Conservation (phyloP, 2,797 vertebrate genomes). For the Neosilurus hyrtlii region DNA sequence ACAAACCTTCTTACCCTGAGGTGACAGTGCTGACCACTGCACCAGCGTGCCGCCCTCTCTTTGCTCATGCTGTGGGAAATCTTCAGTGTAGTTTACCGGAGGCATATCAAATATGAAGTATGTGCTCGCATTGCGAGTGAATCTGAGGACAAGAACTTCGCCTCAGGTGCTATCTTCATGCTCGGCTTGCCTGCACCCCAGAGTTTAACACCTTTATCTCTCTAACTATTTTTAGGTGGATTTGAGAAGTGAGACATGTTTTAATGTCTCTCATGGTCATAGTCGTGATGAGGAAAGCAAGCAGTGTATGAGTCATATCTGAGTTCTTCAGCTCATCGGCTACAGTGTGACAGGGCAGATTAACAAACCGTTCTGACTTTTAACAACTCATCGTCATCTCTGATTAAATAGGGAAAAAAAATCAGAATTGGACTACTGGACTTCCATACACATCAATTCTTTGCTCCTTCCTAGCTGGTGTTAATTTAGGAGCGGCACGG, state of each 20-base stretch:
- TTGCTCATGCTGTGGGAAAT: constrained; percentile 13
- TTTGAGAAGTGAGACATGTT: constrained; percentile 16
- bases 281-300: constrained; percentile 12
- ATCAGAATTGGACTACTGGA: background rate
- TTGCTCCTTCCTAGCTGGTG: background rate
- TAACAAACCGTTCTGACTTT: constrained; percentile 10
- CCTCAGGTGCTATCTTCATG: constrained; percentile 39
- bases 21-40: too few species aligned
- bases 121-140: constrained; percentile 15
- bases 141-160: constrained; percentile 23
- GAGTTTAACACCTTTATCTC: constrained; percentile 37
- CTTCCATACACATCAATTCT: too few species aligned
- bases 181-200: constrained; percentile 15
- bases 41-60: background rate
- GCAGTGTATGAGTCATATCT: background rate
- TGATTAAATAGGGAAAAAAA: background rate
- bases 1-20: too few species aligned
- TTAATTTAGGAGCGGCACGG: background rate
- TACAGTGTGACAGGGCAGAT: background rate
- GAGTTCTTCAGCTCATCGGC: background rate
- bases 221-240: constrained; percentile 26
- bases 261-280: constrained; percentile 2
- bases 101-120: constrained; percentile 15
- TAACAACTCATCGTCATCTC: background rate
- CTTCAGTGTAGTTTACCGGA: constrained; percentile 4